Base-by-base conservation (phyloP, 2,797 vertebrate genomes). In the Paratrypauchen microcephalus region DNA sequence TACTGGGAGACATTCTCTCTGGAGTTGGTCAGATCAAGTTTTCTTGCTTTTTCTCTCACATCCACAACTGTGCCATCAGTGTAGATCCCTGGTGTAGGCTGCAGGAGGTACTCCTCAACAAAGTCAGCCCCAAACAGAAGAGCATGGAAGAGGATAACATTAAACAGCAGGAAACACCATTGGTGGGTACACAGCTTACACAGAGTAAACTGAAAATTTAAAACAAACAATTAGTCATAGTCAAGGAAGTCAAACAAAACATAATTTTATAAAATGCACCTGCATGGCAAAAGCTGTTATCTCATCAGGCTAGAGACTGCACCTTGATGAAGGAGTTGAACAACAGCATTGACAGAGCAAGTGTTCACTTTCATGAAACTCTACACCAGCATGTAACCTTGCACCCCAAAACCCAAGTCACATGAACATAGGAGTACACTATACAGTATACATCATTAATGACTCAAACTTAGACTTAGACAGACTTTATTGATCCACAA, bases 141-240 rank as follows among this genome's bases (percentile, higher is more conserved):
- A 24, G 90, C 69, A 0, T 98, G 97, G 88, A 98, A 96, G 9
- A 98, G 94, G 26, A 95, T 32, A 69, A 96, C 64, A 0, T 96
- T 97, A 81, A 95, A 98, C 68, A 98, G 87, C 41, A 99, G 91
- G 87, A 98, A 98, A 68, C 97, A 97, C 95, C 95, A 97, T 87
- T 97, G 96, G 81, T 97, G 95, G 55, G 95, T 97, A n/a, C 93
- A 93, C 65, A 98, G 90, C 78, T 93, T 94, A 88, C 94, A 96
- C 80, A 93, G 87, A 0, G 75, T 91, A 78, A 92, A 87, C 97
- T 97, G 82, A 26, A 81, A 36, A 18, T 56, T 15, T 12, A 75
- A n/a, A 63, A 66, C 9, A 68, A 59, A 58, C 45, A 26, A 64
- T 64, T 48, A 50, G 7, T 65, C 7, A 65, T 4, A 4, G 73